Evolutionary conservation across 2,888 invertebrate genomes (phyloP).

Genomic region (Serrognathus titanus): DNA sequence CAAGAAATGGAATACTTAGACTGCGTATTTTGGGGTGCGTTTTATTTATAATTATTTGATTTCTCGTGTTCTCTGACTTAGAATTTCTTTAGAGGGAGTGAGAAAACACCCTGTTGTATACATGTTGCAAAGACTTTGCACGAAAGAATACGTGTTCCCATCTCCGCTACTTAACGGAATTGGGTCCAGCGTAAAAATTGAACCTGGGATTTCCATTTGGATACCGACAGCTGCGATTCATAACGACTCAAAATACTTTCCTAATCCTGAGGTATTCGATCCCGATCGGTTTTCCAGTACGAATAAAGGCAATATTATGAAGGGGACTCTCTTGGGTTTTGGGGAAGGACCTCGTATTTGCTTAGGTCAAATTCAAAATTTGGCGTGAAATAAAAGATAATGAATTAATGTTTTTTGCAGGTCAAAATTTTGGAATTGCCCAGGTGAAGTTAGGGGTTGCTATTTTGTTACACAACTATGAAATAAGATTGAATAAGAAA

Average conservation of each 20-base stretch:
- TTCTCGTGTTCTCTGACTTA: neutral
- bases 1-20: constrained; percentile 45
- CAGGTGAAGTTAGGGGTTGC: constrained; percentile 30
- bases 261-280: constrained; percentile 25
- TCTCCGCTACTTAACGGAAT: constrained; percentile 21
- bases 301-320: constrained; percentile 29
- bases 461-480: constrained; percentile 23
- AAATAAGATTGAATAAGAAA: constrained; percentile 25
- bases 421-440: constrained; percentile 29
- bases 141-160: constrained; percentile 24
- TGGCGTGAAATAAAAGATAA: neutral
- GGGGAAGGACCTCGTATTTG: constrained; percentile 34
- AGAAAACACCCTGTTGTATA: constrained; percentile 32
- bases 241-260: constrained; percentile 24
- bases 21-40: constrained; percentile 7
- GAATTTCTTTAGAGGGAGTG: constrained; percentile 18
- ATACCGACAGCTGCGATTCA: constrained; percentile 26
- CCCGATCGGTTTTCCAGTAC: constrained; percentile 32
- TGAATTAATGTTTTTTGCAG: constrained; percentile 17
- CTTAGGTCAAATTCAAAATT: constrained; percentile 21
- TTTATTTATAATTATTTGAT: neutral
- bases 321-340: constrained; percentile 31
- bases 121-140: constrained; percentile 25
- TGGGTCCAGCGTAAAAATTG: constrained; percentile 26
- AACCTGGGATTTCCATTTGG: constrained; percentile 22